Conservation (phyloP, 2,888 invertebrate species). For the Netelia virgata region DNA sequence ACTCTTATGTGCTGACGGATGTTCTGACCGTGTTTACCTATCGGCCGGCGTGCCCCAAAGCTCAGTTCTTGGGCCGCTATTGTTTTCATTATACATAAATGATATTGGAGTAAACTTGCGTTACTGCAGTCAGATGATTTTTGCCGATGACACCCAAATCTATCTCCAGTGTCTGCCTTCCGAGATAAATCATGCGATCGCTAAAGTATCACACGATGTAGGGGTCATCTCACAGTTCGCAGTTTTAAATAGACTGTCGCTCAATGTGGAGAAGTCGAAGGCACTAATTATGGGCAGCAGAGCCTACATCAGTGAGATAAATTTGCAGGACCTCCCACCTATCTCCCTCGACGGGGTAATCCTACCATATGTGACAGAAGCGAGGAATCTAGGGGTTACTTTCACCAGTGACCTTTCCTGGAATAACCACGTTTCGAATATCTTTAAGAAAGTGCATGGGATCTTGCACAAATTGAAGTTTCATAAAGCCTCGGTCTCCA, state of each 20-base stretch:
- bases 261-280: not conserved
- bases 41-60: not conserved
- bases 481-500: not conserved
- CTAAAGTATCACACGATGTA: too few relatives aligned
- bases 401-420: slow-evolving; percentile 9
- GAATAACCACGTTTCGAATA: too few relatives aligned
- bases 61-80: slow-evolving; percentile 1
- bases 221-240: not conserved
- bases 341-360: not conserved
- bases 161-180: slow-evolving; percentile 7
- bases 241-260: not conserved
- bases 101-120: not conserved
- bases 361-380: slow-evolving; percentile 23
- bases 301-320: not conserved
- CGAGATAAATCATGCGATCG: not conserved
- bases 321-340: not conserved
- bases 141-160: slow-evolving; percentile 36
- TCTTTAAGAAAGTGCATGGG: slow-evolving; percentile 6
- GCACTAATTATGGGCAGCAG: slow-evolving; percentile 26
- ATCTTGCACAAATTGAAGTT: slow-evolving; percentile 28
- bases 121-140: not conserved
- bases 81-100: slow-evolving; percentile 16
- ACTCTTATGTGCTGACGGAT: not conserved
- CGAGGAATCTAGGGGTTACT: slow-evolving; percentile 23
- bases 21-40: not conserved